Evolutionary conservation across 2,888 invertebrate species (phyloP).

Genomic region (Metopia argyrocephala): DNA sequence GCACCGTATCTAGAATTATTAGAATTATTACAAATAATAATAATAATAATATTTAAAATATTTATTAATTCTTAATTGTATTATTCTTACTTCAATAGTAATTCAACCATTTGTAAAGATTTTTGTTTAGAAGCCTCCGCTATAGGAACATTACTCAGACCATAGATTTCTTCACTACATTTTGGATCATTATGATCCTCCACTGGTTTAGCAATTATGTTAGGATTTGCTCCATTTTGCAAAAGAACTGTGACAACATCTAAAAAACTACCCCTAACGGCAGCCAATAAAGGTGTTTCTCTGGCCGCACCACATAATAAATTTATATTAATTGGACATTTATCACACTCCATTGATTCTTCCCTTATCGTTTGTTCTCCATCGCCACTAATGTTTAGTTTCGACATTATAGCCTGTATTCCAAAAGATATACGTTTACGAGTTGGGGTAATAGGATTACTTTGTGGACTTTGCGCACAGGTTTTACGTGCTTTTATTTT

Average conservation of each 20-base stretch:
- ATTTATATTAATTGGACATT: conserved; percentile 87
- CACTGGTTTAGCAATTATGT: conserved; percentile 81
- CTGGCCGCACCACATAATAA: conserved; percentile 86
- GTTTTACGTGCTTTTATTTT: conserved; percentile 81
- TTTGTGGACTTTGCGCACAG: conserved; percentile 68
- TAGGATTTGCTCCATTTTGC: conserved; percentile 89
- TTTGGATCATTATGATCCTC: conserved; percentile 78
- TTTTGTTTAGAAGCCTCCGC: conserved; percentile 78
- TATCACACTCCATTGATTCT: conserved; percentile 70
- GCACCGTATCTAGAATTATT: conserved; percentile 90
- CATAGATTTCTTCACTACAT: conserved; percentile 78
- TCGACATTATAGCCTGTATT: conserved; percentile 92
- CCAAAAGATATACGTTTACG: conserved; percentile 90
- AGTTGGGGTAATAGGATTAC: conserved; percentile 78
- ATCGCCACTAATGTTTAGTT: conserved; percentile 83
- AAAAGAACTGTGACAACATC: conserved; percentile 85
- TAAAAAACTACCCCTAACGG: conserved; percentile 87
- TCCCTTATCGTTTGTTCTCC: conserved; percentile 79
- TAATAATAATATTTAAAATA: too few species aligned
- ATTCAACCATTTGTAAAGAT: conserved; percentile 76
- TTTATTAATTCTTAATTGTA: neutral
- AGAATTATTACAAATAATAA: too few species aligned
- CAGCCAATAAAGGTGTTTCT: conserved; percentile 91
- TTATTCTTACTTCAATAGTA: conserved; percentile 73
- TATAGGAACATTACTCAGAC: conserved; percentile 77